Conservation (phyloP, 1,140 invertebrate species). For the Aphaenogaster floridana region DNA sequence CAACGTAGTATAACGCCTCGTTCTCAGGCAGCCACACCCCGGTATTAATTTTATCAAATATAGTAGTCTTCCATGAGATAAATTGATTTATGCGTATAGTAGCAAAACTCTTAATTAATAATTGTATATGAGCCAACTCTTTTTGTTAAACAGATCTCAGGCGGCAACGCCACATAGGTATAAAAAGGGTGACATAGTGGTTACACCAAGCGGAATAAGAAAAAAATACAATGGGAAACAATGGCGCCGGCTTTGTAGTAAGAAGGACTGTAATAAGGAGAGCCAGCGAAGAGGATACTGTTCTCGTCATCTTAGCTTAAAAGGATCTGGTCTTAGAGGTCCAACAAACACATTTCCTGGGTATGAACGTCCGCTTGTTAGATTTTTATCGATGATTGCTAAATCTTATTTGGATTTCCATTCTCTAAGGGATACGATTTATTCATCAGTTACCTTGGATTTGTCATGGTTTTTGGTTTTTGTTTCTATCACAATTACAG, state of each 20-base stretch:
- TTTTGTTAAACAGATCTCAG: constrained; percentile 90
- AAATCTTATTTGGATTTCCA: not conserved
- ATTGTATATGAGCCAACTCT: not conserved
- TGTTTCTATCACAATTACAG: not conserved
- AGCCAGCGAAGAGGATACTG: constrained; percentile 98
- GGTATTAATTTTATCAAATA: constrained; percentile 84
- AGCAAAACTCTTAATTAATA: not conserved
- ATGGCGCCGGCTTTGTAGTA: constrained; percentile 98
- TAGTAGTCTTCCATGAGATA: constrained; percentile 28
- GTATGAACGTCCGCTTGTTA: constrained; percentile 79
- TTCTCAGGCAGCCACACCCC: constrained; percentile 95
- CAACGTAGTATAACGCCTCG: constrained; percentile 93
- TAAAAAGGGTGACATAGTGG: constrained; percentile 99
- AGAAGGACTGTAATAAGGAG: constrained; percentile 98
- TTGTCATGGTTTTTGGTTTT: not conserved
- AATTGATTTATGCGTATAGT: not conserved
- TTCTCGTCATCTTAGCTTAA: constrained; percentile 97
- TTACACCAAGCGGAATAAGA: constrained; percentile 97
- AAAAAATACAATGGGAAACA: constrained; percentile 99
- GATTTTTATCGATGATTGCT: constrained; percentile 56
- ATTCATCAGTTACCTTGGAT: not conserved
- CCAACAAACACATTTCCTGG: constrained; percentile 86
- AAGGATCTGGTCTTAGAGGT: constrained; percentile 90
- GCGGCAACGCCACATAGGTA: constrained; percentile 98
- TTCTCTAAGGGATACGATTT: not conserved